A percentile compares a stretch with the other conserved stretches of the same genome.
Conservation (phyloP, 2,113 vertebrate genomes). For the Sturnira hondurensis region DNA sequence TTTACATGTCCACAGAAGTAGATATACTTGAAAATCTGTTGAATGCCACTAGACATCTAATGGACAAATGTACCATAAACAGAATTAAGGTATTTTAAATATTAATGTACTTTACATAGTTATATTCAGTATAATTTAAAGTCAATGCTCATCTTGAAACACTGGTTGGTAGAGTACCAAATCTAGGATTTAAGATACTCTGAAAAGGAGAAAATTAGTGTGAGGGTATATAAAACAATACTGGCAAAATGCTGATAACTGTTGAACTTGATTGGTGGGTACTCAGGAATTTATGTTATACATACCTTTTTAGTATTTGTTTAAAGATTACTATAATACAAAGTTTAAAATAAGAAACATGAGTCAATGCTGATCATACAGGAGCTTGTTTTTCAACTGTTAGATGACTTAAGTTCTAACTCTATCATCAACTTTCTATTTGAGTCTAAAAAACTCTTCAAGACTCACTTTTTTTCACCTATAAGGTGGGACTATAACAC, state of each 20-base stretch:
- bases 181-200: neutral
- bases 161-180: neutral
- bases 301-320: neutral
- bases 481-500: neutral
- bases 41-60: neutral
- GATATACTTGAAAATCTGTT: neutral
- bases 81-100: neutral
- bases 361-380: neutral
- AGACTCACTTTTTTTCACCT: neutral
- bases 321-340: neutral
- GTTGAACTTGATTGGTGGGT: neutral
- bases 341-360: neutral
- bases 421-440: neutral
- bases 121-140: neutral
- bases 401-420: neutral
- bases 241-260: neutral
- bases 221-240: neutral
- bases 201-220: neutral
- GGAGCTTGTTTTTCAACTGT: neutral
- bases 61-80: neutral
- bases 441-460: neutral
- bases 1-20: neutral
- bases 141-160: neutral
- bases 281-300: neutral
- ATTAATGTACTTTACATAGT: neutral